A percentile compares a stretch with the other conserved stretches of the same genome.
These are phyloP conservation scores for Eulacestoma nigropectus DNA, from an alignment of 2,113 vertebrate genomes.

Conservation along the genomic window DNA sequence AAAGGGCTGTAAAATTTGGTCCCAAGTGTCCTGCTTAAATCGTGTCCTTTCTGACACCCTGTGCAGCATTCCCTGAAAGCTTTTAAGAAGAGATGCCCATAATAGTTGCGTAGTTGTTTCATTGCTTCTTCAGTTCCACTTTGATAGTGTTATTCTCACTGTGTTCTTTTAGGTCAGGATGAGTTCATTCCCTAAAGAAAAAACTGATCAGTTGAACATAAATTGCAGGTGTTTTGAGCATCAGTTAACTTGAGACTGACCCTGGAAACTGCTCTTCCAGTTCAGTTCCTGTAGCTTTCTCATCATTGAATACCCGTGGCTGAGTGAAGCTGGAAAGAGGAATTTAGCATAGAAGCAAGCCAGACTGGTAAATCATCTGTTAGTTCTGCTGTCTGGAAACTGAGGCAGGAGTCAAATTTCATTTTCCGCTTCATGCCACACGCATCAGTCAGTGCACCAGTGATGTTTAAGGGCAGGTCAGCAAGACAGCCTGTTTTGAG, in stretches of 20 bases:
- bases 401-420: slow-evolving; percentile 48
- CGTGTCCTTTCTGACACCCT: not conserved
- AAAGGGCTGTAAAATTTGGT: not conserved
- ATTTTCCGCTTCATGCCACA: not conserved
- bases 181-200: not conserved
- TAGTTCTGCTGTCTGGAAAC: slow-evolving; percentile 60
- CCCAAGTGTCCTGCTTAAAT: not conserved
- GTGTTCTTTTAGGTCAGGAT: not conserved
- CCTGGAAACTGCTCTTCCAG: not conserved
- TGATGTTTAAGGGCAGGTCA: not conserved
- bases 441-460: not conserved
- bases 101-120: not conserved
- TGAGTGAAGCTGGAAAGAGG: not conserved
- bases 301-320: not conserved
- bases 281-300: slow-evolving; percentile 10
- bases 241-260: not conserved
- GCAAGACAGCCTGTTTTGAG: not conserved
- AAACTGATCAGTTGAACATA: not conserved
- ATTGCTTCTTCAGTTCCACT: not conserved
- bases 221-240: not conserved
- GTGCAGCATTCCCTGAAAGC: not conserved
- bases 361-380: slow-evolving; percentile 46
- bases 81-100: not conserved
- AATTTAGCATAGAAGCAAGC: slow-evolving; percentile 24
- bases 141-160: not conserved